These are phyloP conservation scores for Spodoptera litura DNA, from an alignment of 1,140 invertebrate species.

Conservation along the genomic window DNA sequence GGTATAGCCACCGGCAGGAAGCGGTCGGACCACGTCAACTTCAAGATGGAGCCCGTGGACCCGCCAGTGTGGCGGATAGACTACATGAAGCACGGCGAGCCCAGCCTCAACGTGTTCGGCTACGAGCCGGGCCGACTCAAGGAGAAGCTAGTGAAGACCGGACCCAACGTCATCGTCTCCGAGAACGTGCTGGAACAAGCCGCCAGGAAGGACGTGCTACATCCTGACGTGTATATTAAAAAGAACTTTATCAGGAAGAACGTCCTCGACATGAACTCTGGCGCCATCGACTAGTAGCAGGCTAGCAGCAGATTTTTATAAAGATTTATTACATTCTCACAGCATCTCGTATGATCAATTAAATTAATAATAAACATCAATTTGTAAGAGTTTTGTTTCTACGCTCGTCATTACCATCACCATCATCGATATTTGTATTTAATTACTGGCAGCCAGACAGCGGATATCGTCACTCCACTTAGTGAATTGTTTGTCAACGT, in stretches of 20 bases:
- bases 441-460: too few species aligned
- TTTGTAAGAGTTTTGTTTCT: too few species aligned
- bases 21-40: constrained; percentile 39
- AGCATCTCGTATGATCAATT: background rate
- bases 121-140: constrained; percentile 58
- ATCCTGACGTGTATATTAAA: constrained; percentile 75
- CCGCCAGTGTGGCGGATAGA: constrained; percentile 75
- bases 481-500: too few species aligned
- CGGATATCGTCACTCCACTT: too few species aligned
- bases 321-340: too few species aligned
- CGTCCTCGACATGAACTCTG: constrained; percentile 57
- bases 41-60: constrained; percentile 61
- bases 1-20: constrained; percentile 38
- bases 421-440: too few species aligned
- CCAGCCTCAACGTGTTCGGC: constrained; percentile 64
- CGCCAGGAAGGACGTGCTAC: constrained; percentile 64
- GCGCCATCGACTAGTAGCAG: constrained; percentile 50
- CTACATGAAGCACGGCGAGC: constrained; percentile 76
- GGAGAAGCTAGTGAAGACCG: constrained; percentile 63
- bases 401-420: too few species aligned
- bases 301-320: too few species aligned
- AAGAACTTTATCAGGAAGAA: constrained; percentile 71
- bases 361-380: too few species aligned
- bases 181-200: constrained; percentile 51
- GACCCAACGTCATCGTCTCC: constrained; percentile 58